These are phyloP conservation scores for Chymomyza costata DNA, from an alignment of 1,140 invertebrate species.

Conservation along the genomic window DNA sequence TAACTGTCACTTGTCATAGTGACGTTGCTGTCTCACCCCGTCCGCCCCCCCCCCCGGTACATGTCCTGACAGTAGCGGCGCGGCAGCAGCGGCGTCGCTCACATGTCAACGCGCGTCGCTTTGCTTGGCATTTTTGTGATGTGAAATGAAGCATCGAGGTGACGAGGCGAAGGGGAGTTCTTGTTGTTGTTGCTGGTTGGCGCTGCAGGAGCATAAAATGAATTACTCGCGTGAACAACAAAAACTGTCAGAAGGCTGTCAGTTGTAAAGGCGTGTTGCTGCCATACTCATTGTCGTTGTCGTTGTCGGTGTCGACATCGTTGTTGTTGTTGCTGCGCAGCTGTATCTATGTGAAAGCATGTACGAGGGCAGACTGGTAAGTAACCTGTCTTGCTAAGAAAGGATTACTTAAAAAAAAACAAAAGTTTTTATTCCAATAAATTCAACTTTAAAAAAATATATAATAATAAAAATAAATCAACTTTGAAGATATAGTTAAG, in stretches of 20 bases:
- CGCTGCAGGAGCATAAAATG: slow-evolving; percentile 63
- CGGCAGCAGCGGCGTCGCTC: slow-evolving; percentile 37
- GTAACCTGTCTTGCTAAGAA: no score
- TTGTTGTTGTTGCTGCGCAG: slow-evolving; percentile 20
- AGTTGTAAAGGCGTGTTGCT: slow-evolving; percentile 48
- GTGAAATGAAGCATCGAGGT: slow-evolving; percentile 74
- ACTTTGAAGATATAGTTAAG: no score
- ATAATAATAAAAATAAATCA: no score
- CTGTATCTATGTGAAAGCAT: slow-evolving; percentile 6
- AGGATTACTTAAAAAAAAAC: no score
- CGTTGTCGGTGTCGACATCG: slow-evolving; percentile 1
- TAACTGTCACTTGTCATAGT: slow-evolving; percentile 75
- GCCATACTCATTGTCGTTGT: slow-evolving; percentile 30
- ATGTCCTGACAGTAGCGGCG: slow-evolving; percentile 44
- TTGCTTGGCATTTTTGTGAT: slow-evolving; percentile 73
- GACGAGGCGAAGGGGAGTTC: slow-evolving; percentile 59
- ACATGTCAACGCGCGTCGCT: slow-evolving; percentile 75
- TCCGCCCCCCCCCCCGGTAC: slow-evolving; percentile 24
- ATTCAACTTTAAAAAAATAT: no score
- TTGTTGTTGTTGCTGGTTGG: slow-evolving; percentile 29
- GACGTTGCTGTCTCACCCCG: slow-evolving; percentile 36
- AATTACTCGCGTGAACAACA: slow-evolving; percentile 75
- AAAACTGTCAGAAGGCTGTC: slow-evolving; percentile 74
- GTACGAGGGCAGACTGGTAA: no score
- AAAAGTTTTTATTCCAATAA: no score